phyloP scores from a whole-genome alignment of 37 sponge, comb jelly and placozoan genomes.

The Mnemiopsis leidyi region DNA sequence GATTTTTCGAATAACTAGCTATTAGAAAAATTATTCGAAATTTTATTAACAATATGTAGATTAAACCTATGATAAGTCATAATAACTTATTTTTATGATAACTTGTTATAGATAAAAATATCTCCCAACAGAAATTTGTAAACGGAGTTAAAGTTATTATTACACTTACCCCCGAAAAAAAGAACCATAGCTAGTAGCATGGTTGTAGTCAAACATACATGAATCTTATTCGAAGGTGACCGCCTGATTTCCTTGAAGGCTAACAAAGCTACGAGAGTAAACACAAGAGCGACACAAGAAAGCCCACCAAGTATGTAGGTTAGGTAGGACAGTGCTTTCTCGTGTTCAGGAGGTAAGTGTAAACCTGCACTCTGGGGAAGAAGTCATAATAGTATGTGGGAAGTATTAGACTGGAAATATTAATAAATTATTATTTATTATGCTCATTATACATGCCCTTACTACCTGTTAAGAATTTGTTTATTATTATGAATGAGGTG shows the following conservation, averaged over 20 bases:
- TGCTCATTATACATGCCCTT: neutral
- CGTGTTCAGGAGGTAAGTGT: neutral
- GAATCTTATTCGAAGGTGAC: neutral
- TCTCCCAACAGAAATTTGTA: too few species aligned
- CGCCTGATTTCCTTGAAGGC: slow-evolving; percentile 20
- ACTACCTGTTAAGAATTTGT: too few species aligned
- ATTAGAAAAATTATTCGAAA: too few species aligned
- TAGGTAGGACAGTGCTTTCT: neutral
- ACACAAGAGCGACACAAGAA: neutral
- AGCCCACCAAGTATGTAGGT: neutral
- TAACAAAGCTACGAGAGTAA: neutral
- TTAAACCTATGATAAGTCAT: too few species aligned
- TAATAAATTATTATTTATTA: neutral
- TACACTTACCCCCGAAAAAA: slow-evolving; percentile 29
- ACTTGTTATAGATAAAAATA: too few species aligned
- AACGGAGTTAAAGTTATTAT: too few species aligned
- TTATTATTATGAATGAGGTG: too few species aligned
- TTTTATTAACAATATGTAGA: too few species aligned
- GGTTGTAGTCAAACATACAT: slow-evolving; percentile 18
- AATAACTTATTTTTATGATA: too few species aligned
- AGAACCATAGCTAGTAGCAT: neutral
- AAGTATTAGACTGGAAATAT: neutral
- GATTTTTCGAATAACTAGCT: too few species aligned
- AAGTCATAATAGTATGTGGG: neutral
- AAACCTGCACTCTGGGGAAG: neutral